Evolutionary conservation across 2,113 vertebrate genomes (phyloP).

Genomic region (Mormyrus iriodes): DNA sequence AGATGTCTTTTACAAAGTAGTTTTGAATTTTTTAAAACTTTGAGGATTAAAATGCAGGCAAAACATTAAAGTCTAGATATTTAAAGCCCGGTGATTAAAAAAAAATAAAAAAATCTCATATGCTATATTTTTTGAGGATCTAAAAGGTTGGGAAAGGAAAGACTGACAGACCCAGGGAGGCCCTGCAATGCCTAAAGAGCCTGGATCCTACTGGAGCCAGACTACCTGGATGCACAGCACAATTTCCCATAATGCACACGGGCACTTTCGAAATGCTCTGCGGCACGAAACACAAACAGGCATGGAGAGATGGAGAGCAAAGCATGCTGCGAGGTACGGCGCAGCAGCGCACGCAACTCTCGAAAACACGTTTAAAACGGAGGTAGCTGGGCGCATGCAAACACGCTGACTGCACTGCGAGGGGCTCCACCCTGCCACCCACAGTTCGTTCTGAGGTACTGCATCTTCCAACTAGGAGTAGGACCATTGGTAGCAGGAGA

Average conservation of each 20-base stretch:
- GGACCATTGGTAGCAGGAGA: background rate
- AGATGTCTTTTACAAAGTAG: background rate
- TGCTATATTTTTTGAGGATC: background rate
- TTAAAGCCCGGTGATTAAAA: background rate
- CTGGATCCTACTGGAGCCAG: background rate
- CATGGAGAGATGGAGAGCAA: slow-evolving; percentile 3
- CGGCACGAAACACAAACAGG: background rate
- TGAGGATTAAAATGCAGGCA: background rate
- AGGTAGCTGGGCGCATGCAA: background rate
- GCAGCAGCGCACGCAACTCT: background rate
- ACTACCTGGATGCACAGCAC: background rate
- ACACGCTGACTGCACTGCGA: background rate
- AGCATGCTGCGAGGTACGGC: background rate
- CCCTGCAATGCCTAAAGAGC: background rate
- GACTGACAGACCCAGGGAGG: background rate
- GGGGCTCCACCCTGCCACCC: background rate
- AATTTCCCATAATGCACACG: slow-evolving; percentile 1
- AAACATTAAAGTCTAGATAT: background rate
- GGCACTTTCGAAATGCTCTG: background rate
- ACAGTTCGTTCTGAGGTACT: background rate
- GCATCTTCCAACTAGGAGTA: background rate
- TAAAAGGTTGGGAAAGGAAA: background rate
- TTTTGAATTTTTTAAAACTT: background rate
- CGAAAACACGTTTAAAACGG: background rate
- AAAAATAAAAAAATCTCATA: background rate